Percentiles rank a stretch among this genome's conserved stretches.
phyloP scores from a whole-genome alignment of 1,140 invertebrate species.

The Zaprionus inermis region DNA sequence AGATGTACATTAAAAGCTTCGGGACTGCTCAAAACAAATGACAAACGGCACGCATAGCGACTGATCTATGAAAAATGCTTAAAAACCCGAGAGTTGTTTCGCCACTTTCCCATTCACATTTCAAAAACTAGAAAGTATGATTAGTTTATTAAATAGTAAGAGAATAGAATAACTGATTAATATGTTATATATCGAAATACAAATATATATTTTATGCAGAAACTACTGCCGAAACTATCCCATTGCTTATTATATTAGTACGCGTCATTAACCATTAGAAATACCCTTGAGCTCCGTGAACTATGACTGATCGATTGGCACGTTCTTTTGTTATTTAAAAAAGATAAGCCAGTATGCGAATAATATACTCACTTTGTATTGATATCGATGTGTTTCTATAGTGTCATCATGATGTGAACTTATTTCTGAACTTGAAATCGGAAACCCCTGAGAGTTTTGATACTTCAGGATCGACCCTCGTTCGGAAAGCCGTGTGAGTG shows the following conservation, averaged over 20 bases:
- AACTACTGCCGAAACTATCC: neutral
- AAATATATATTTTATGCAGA: neutral
- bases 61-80: neutral
- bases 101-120: neutral
- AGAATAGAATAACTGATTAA: neutral
- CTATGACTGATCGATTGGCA: neutral
- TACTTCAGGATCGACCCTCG: constrained; percentile 11
- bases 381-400: neutral
- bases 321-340: neutral
- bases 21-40: constrained; percentile 8
- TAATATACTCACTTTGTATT: neutral
- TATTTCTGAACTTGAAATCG: neutral
- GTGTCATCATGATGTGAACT: neutral
- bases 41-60: constrained; percentile 3
- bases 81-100: neutral
- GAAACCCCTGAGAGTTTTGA: too few relatives aligned
- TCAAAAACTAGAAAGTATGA: neutral
- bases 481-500: neutral
- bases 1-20: constrained; percentile 8
- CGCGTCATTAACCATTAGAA: neutral
- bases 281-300: neutral
- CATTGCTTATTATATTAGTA: neutral
- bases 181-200: neutral
- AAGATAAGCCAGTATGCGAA: neutral
- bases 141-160: neutral